A percentile compares a stretch with the other conserved stretches of the same genome.
Conservation (phyloP, 1,140 invertebrate species). For the Ridgeia piscesae region DNA sequence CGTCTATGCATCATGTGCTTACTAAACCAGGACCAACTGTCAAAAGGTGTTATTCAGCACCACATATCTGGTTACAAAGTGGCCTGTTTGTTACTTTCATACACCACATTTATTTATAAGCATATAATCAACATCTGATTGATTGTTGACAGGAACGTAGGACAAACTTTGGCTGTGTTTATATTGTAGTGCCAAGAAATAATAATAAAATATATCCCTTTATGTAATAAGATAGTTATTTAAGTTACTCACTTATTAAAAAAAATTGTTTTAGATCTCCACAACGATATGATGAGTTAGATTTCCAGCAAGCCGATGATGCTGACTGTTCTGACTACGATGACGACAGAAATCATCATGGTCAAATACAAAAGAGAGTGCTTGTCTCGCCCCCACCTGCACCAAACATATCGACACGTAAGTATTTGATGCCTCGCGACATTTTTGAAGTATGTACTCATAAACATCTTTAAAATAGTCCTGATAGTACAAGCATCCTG, state of each 20-base stretch:
- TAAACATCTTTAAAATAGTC: no score
- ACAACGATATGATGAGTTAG: constrained; percentile 8
- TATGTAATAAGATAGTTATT: not conserved
- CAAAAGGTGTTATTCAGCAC: not conserved
- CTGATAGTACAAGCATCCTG: no score
- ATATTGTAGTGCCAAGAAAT: no score
- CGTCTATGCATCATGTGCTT: not conserved
- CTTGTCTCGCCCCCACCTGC: constrained; percentile 9
- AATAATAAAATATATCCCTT: no score
- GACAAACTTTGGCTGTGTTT: no score
- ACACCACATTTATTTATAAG: not conserved
- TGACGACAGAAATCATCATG: not conserved
- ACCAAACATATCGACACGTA: constrained; percentile 11
- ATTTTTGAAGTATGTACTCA: constrained; percentile 1
- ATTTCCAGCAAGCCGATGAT: constrained; percentile 11
- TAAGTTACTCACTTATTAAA: not conserved
- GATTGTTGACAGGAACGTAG: no score
- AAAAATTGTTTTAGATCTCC: constrained; percentile 16
- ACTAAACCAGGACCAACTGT: not conserved
- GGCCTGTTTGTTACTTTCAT: constrained; percentile 15
- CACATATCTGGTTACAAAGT: not conserved
- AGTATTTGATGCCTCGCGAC: not conserved
- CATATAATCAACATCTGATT: not conserved
- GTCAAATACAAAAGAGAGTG: constrained; percentile 9
- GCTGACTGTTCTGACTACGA: not conserved